Evolutionary conservation across 2,113 vertebrate genomes (phyloP), one percentile per base, ranked within the genome.

Genomic region (Megaceryle torquata): DNA sequence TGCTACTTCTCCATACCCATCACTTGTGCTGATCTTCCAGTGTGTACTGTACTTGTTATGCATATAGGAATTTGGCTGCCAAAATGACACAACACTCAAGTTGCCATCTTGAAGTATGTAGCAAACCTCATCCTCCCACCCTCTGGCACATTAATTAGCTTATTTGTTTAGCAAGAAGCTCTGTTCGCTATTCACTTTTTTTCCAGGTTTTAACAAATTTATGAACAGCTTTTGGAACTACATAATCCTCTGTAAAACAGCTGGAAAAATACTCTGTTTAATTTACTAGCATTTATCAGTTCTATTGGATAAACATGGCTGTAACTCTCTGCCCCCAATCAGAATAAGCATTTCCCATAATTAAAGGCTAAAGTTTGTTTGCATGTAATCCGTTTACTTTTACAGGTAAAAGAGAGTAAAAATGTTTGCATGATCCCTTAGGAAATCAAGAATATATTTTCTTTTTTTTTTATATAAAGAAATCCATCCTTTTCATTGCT

Each of bases 101-200:
- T 18, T 97, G 86, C 72, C 92, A 95, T 69, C 72, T 70, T 78
- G 54, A 97, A 92, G 44, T 37, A 91, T 43, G 59, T 44, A 94
- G 14, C 29, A 53, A 92, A 37, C 4, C 14, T 46, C 71, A 77
- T 46, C 31, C 65, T 87, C 80, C 59, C 90, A 93, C 33, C 21
- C 63, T 74, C 64, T 93, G 87, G 65, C 82, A 65, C 86, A 67
- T 80, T 90, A 95, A 93, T 79, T 22, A 95, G 44, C 25, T 92
- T 94, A 87, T 87, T 93, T 97, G 76, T 87, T 96, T 91, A 89
- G 48, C 91, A 93, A 96, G 90, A 67, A 86, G 18, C 19, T 88
- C 59, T 88, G 26, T 60, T 86, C 33, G 54, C 33, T 79, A 69
- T 83, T 92, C 15, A 68, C 22, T 15, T 82, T 61, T 70, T 54